phyloP scores from a whole-genome alignment of 1,140 invertebrate species.

The Augochlora pura region DNA sequence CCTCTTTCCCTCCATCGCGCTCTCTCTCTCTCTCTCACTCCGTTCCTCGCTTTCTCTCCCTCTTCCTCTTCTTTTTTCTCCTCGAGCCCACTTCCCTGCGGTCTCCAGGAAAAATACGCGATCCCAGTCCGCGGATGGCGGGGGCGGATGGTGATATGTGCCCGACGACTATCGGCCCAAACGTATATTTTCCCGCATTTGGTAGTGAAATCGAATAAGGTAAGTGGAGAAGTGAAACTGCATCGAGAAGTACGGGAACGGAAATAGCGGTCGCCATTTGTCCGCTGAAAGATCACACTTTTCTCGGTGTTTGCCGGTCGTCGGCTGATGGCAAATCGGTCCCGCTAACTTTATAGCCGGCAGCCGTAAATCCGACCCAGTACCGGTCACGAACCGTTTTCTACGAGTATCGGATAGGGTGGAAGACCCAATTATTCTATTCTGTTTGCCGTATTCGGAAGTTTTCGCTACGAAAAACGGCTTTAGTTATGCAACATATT shows the following conservation, averaged over 20 bases:
- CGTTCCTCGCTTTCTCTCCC: no score
- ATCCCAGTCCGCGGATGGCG: neutral
- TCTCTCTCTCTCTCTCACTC: neutral
- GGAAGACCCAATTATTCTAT: no score
- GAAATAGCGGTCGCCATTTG: constrained; percentile 48
- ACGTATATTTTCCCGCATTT: constrained; percentile 61
- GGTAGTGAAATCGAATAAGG: constrained; percentile 62
- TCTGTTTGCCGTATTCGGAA: no score
- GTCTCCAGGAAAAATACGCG: constrained; percentile 46
- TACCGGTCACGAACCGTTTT: neutral
- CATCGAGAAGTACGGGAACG: constrained; percentile 18
- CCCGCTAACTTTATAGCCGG: constrained; percentile 33
- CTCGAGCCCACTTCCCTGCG: neutral
- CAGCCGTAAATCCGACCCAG: constrained; percentile 12
- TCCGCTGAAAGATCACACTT: constrained; percentile 30
- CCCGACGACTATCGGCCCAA: constrained; percentile 19
- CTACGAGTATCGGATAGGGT: neutral
- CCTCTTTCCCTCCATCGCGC: constrained; percentile 7
- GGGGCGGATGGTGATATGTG: constrained; percentile 45
- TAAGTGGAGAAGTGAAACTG: constrained; percentile 32
- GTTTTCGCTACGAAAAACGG: no score
- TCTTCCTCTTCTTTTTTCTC: no score
- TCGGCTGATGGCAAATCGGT: constrained; percentile 35
- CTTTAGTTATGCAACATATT: no score
- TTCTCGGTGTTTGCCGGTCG: constrained; percentile 15